These are phyloP conservation scores for Pandemis corylana DNA, from an alignment of 2,888 invertebrate species.

Conservation along the genomic window DNA sequence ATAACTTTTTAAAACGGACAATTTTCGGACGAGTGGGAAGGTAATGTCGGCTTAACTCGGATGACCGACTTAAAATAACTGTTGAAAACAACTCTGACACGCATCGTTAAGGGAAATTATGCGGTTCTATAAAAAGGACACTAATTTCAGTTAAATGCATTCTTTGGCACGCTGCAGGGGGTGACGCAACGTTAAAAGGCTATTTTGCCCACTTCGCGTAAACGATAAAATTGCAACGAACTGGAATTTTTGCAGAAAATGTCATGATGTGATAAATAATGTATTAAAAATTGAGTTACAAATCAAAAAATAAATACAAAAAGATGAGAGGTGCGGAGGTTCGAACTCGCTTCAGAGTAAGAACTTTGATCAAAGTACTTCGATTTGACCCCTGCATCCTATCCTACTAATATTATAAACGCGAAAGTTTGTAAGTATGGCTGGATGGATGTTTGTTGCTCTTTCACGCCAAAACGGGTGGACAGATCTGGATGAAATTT, in stretches of 20 bases:
- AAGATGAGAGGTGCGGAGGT: too few relatives aligned
- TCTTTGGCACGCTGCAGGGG: neutral
- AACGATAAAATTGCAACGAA: neutral
- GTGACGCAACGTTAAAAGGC: constrained; percentile 3
- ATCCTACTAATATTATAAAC: too few relatives aligned
- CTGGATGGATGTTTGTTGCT: too few relatives aligned
- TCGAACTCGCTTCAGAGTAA: too few relatives aligned
- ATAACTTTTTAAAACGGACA: too few relatives aligned
- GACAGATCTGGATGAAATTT: too few relatives aligned
- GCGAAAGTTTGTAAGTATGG: too few relatives aligned
- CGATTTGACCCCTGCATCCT: too few relatives aligned
- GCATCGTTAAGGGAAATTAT: neutral
- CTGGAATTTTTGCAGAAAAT: neutral
- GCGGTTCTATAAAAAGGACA: neutral
- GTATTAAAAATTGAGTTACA: too few relatives aligned
- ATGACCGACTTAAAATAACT: neutral
- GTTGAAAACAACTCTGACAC: neutral
- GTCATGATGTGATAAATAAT: neutral
- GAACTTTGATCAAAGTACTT: too few relatives aligned
- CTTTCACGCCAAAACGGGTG: too few relatives aligned
- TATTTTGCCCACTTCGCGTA: constrained; percentile 6
- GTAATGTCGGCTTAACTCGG: neutral
- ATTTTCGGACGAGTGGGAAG: neutral
- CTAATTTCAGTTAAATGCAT: constrained; percentile 5
- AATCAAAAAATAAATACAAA: too few relatives aligned